Percentiles rank a stretch among this genome's conserved stretches.
Conservation (phyloP, 2,888 invertebrate genomes). For the Tinea semifulvella region DNA sequence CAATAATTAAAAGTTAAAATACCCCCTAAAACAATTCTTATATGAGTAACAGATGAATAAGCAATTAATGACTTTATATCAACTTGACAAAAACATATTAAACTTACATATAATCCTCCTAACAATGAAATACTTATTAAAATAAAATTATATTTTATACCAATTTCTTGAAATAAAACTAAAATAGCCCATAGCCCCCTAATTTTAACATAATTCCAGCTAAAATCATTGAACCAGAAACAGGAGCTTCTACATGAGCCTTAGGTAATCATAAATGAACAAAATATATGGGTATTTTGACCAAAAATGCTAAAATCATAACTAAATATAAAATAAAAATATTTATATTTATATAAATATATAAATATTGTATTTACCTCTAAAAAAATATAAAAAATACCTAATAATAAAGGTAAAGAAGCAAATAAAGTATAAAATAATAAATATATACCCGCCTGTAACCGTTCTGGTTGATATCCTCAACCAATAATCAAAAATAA, state of each 20-base stretch:
- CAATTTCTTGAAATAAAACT: constrained; percentile 50
- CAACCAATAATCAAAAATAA: constrained; percentile 74
- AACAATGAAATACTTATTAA: constrained; percentile 64
- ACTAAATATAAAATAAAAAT: constrained; percentile 61
- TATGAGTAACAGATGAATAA: constrained; percentile 78
- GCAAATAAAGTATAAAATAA: constrained; percentile 76
- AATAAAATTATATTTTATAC: constrained; percentile 57
- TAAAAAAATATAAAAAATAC: constrained; percentile 61
- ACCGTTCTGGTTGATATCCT: constrained; percentile 74
- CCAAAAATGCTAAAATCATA: constrained; percentile 71
- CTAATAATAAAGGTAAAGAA: constrained; percentile 70
- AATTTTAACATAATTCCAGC: constrained; percentile 77
- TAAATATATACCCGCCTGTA: constrained; percentile 72
- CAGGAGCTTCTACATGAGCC: constrained; percentile 80
- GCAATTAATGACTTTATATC: constrained; percentile 80
- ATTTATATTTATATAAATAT: constrained; percentile 52
- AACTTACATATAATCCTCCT: constrained; percentile 67
- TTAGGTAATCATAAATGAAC: constrained; percentile 77
- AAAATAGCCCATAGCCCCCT: constrained; percentile 74
- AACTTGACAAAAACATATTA: constrained; percentile 73
- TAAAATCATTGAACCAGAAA: constrained; percentile 78
- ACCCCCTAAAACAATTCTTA: constrained; percentile 68
- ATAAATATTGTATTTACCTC: constrained; percentile 55
- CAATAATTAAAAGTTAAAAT: constrained; percentile 66
- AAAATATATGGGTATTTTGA: constrained; percentile 76